These are phyloP conservation scores for Ciconia stormi DNA, from an alignment of 2,113 vertebrate genomes.

Conservation along the genomic window DNA sequence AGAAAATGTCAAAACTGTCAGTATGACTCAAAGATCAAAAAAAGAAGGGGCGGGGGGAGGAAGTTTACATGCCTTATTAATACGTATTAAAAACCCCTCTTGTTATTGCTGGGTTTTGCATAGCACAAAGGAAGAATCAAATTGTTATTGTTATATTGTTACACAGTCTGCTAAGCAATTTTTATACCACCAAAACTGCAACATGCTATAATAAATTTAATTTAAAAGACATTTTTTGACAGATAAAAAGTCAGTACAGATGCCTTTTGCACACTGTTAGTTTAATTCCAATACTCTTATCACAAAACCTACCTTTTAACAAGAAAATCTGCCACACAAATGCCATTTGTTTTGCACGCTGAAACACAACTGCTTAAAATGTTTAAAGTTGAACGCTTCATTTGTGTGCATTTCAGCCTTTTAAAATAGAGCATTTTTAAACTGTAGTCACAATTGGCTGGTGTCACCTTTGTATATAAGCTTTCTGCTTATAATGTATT, in stretches of 20 bases:
- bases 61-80: not conserved
- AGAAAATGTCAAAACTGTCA: not conserved
- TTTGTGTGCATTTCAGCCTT: not conserved
- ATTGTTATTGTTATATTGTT: not conserved
- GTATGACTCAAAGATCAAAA: not conserved
- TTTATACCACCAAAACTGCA: not conserved
- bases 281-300: not conserved
- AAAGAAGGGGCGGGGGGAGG: accelerated
- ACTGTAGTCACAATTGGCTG: not conserved
- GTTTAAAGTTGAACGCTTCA: not conserved
- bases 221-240: not conserved
- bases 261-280: not conserved
- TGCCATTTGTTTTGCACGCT: not conserved
- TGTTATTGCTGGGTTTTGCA: not conserved
- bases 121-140: not conserved
- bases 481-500: not conserved
- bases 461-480: not conserved
- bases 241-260: not conserved
- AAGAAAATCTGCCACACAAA: not conserved
- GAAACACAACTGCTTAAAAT: not conserved
- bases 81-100: not conserved
- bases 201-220: not conserved
- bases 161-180: not conserved
- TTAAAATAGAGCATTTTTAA: not conserved
- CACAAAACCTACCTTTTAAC: not conserved